phyloP scores from a whole-genome alignment of 2,113 vertebrate genomes.

The Cyphomyrus discorhynchus region DNA sequence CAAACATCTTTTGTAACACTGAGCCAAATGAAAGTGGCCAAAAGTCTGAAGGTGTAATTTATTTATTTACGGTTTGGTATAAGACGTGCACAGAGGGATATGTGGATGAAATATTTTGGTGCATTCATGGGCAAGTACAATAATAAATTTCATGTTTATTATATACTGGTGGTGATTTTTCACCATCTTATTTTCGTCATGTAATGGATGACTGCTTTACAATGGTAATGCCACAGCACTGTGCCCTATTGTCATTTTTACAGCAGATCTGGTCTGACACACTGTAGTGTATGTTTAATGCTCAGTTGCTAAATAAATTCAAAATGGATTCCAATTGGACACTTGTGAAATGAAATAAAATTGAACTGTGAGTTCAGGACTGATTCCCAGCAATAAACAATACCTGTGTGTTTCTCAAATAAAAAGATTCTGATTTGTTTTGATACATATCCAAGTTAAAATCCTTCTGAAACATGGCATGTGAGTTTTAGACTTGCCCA shows the following conservation, averaged over 20 bases:
- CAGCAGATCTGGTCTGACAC: neutral
- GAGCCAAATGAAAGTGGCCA: no score
- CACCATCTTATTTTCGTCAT: neutral
- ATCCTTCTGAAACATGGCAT: neutral
- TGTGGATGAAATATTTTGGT: no score
- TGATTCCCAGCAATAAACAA: neutral
- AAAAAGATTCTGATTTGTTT: neutral
- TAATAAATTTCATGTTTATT: neutral
- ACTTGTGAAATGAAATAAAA: neutral
- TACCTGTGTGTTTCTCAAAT: neutral
- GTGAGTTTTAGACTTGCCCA: neutral
- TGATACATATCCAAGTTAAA: neutral
- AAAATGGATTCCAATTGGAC: neutral
- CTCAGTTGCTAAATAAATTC: no score
- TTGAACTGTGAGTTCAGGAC: neutral
- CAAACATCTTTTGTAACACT: no score
- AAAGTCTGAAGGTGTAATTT: no score
- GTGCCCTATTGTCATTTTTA: neutral
- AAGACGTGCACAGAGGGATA: no score
- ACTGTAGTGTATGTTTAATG: neutral
- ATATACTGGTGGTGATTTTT: neutral
- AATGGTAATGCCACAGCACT: neutral
- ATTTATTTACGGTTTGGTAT: no score
- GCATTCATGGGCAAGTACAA: no score
- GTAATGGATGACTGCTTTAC: neutral